Evolutionary conservation across 2,113 vertebrate species (phyloP).

Genomic region (Promerops cafer): DNA sequence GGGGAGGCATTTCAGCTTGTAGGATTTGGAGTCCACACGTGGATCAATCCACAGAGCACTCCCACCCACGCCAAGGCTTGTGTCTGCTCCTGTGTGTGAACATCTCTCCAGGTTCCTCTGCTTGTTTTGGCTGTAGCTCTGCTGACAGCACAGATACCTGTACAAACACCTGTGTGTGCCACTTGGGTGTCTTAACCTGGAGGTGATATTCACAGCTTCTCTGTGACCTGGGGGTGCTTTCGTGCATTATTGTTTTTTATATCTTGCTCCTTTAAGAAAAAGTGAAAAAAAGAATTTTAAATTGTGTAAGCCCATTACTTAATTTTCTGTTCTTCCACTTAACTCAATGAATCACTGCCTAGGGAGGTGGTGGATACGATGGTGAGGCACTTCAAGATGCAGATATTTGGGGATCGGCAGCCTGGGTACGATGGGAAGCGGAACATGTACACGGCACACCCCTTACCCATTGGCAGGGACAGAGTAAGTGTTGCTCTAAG

Average conservation of each 20-base stretch:
- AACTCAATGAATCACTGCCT: background rate
- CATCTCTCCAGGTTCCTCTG: background rate
- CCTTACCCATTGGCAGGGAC: conserved; percentile 93
- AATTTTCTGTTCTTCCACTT: background rate
- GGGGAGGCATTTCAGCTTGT: background rate
- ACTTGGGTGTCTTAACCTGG: background rate
- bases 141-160: background rate
- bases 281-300: background rate
- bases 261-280: background rate
- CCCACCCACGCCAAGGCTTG: background rate
- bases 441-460: conserved; percentile 98
- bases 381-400: conserved; percentile 99
- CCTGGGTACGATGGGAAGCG: conserved; percentile 97
- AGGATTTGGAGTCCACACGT: background rate
- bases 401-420: conserved; percentile 97
- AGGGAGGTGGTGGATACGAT: conserved; percentile 99
- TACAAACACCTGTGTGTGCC: background rate
- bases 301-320: background rate
- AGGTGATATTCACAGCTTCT: background rate
- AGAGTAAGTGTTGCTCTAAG: conserved; percentile 72
- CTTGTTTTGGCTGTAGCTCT: background rate
- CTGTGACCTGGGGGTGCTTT: background rate
- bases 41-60: background rate
- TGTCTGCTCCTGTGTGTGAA: background rate
- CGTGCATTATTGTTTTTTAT: rapidly evolving